These are phyloP conservation scores for Lepidothrix coronata DNA, from an alignment of 2,113 vertebrate genomes.

Conservation along the genomic window DNA sequence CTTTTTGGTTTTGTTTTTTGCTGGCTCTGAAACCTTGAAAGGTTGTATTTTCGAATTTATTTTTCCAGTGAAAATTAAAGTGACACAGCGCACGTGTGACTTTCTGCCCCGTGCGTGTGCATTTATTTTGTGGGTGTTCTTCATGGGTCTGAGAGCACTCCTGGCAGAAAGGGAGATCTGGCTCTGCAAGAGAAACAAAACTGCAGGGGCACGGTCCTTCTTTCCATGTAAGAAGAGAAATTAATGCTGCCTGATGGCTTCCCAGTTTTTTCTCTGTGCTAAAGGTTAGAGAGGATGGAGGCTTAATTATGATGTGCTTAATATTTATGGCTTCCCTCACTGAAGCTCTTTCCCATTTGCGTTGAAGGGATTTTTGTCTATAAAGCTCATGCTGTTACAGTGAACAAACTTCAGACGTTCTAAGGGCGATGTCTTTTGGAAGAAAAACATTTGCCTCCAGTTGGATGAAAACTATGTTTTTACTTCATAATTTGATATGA, in stretches of 20 bases:
- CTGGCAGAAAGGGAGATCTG: background rate
- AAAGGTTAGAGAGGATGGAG: conserved; percentile 28
- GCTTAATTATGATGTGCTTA: conserved; percentile 33
- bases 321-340: conserved; percentile 34
- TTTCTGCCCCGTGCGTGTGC: background rate
- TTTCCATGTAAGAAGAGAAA: background rate
- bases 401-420: background rate
- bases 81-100: background rate
- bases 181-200: background rate
- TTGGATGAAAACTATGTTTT: background rate
- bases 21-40: background rate
- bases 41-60: background rate
- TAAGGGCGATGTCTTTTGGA: background rate
- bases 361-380: conserved; percentile 10
- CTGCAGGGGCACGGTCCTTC: background rate
- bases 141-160: background rate
- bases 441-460: background rate
- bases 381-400: background rate
- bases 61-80: background rate
- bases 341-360: background rate
- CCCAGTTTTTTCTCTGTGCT: conserved; percentile 2
- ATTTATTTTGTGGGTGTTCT: background rate
- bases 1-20: background rate
- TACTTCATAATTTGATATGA: background rate
- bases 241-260: background rate